A percentile compares a stretch with the other conserved stretches of the same genome.
Evolutionary conservation across 2,888 invertebrate species (phyloP).

Genomic region (Volucella zonaria): DNA sequence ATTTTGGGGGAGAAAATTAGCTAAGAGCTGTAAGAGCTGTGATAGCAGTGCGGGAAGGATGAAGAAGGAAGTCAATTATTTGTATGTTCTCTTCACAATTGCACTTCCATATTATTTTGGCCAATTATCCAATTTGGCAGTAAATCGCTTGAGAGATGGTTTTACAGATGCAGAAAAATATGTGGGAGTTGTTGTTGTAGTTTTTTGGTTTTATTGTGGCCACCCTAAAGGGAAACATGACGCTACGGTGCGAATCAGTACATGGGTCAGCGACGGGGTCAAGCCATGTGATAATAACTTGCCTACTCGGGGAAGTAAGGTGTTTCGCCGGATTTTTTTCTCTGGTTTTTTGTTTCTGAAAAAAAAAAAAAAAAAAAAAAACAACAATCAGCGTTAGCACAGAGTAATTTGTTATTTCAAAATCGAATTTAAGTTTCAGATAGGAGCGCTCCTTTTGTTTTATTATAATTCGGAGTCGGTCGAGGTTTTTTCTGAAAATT

Average conservation of each 20-base stretch:
- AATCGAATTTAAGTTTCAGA: constrained; percentile 22
- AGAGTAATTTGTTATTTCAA: constrained; percentile 52
- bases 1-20: constrained; percentile 34
- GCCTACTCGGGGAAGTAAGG: constrained; percentile 48
- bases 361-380: background rate
- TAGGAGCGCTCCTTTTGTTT: background rate
- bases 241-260: constrained; percentile 67
- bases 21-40: background rate
- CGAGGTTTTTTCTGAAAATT: background rate
- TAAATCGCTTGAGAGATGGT: constrained; percentile 41
- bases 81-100: constrained; percentile 59
- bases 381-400: constrained; percentile 31
- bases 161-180: constrained; percentile 16
- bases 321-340: constrained; percentile 12
- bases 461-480: constrained; percentile 10
- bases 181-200: constrained; percentile 18
- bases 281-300: constrained; percentile 61
- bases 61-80: constrained; percentile 70
- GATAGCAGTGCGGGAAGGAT: constrained; percentile 4
- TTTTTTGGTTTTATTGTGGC: background rate
- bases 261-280: constrained; percentile 63
- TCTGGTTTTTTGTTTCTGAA: background rate
- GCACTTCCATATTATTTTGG: constrained; percentile 67
- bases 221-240: constrained; percentile 59
- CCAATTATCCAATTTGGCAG: constrained; percentile 69